Evolutionary conservation across 2,888 invertebrate species (phyloP), one percentile per base, ranked within the genome.

Genomic region (Melolontha melolontha): DNA sequence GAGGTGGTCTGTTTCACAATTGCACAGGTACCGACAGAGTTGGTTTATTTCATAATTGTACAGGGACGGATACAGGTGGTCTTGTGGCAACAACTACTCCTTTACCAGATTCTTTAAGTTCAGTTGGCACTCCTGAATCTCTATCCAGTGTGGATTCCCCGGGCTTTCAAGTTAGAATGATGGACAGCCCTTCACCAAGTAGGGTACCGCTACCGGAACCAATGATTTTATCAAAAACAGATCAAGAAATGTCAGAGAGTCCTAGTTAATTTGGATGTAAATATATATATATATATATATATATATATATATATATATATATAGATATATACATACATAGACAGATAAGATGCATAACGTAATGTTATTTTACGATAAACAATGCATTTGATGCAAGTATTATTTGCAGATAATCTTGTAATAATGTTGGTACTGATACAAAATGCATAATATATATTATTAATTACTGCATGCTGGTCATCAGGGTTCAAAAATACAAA

Each of bases 111-210:
- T 86, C 87, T 1, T 79, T 87, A 54, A 86, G 87, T 76, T 87
- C 87, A 1, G 86, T 86, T 2, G 88, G 88, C 40, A 89, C 88
- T 1, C 88, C 88, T 1, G 88, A 88, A 78, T 88, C 88, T 17
- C 77, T 88, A 49, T 88, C 88, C 16, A 88, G 88, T 74, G 86
- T 86, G 1, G 88, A 87, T 79, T 88, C 88, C 2, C 88, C 88
- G 7, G 84, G 86, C 67, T 87, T 87, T 76, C 85, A 84, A 59
- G 87, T 86, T 79, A 76, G 83, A 68, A 79, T 79, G 69, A 85
- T 87, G 39, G 88, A 87, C 76, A 87, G 87, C 76, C 87, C 87
- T 5, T 86, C 86, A 1, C 86, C 87, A 0, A 83, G 82, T 73
- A 82, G 85, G 44, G 75, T 78, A 47, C 77, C 80, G 47, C 78